These are phyloP conservation scores for Paramormyrops kingsleyae DNA, from an alignment of 2,113 vertebrate genomes.

Conservation along the genomic window DNA sequence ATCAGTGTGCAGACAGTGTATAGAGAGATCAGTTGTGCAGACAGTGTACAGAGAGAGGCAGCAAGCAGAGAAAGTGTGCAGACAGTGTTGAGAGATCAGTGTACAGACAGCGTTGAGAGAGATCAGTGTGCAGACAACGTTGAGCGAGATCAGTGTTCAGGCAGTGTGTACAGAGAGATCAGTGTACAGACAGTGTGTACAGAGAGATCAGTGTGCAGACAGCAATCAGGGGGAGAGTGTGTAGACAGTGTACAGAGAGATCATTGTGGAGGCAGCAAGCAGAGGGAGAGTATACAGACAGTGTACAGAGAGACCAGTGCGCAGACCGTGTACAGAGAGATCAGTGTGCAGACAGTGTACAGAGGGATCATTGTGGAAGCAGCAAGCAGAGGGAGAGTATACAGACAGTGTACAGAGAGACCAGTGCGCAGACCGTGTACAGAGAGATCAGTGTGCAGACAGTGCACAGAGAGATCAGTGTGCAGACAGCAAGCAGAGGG, in stretches of 20 bases:
- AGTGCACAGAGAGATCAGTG: not conserved
- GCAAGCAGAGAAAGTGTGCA: not conserved
- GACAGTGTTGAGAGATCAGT: not conserved
- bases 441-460: no score
- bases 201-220: not conserved
- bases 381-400: no score
- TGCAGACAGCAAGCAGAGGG: not conserved
- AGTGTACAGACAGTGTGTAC: not conserved
- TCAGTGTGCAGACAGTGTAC: no score
- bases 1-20: not conserved
- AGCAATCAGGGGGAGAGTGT: not conserved
- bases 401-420: no score
- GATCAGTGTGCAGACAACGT: not conserved
- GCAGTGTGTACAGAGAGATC: not conserved
- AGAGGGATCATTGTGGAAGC: no score
- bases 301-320: no score
- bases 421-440: no score
- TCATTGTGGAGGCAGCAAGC: no score
- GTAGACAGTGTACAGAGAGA: no score
- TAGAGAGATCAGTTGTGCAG: not conserved
- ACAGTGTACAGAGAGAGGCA: constrained; percentile 14
- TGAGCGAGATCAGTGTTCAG: not conserved
- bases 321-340: no score
- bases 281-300: no score
- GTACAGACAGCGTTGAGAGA: no score